Evolutionary conservation across 2,888 invertebrate genomes (phyloP).

Genomic region (Cistogaster globosa): DNA sequence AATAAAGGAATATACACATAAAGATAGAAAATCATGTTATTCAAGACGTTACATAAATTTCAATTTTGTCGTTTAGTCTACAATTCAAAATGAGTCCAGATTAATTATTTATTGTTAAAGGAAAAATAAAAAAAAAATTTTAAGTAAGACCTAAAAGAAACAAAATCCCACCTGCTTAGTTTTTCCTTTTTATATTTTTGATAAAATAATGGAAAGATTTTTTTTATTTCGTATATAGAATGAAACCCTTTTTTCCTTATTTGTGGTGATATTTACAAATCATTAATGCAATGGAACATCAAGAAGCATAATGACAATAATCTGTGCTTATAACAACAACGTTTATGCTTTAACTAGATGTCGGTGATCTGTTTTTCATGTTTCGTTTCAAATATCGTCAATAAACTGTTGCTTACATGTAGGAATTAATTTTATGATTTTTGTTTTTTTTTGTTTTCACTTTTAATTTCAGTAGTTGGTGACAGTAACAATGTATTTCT

Average conservation of each 20-base stretch:
- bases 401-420: conserved; percentile 27
- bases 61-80: conserved; percentile 42
- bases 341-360: conserved; percentile 23
- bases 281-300: conserved; percentile 35
- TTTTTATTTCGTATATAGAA: conserved; percentile 18
- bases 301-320: not conserved
- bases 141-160: conserved; percentile 5
- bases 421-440: conserved; percentile 6
- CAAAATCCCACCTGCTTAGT: conserved; percentile 47
- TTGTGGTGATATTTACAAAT: conserved; percentile 50
- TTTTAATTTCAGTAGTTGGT: conserved; percentile 36
- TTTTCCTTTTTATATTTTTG: not conserved
- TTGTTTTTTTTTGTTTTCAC: not conserved
- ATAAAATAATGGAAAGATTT: conserved; percentile 31
- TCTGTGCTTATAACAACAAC: not conserved
- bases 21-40: too few relatives aligned
- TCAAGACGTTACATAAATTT: conserved; percentile 46
- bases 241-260: conserved; percentile 9
- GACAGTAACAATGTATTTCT: conserved; percentile 33
- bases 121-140: conserved; percentile 9
- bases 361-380: conserved; percentile 20
- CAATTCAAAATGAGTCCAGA: conserved; percentile 29
- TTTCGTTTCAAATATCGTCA: conserved; percentile 13
- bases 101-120: conserved; percentile 49
- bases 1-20: too few relatives aligned